Evolutionary conservation across 2,113 vertebrate species (phyloP).

Genomic region (Gobio gobio): DNA sequence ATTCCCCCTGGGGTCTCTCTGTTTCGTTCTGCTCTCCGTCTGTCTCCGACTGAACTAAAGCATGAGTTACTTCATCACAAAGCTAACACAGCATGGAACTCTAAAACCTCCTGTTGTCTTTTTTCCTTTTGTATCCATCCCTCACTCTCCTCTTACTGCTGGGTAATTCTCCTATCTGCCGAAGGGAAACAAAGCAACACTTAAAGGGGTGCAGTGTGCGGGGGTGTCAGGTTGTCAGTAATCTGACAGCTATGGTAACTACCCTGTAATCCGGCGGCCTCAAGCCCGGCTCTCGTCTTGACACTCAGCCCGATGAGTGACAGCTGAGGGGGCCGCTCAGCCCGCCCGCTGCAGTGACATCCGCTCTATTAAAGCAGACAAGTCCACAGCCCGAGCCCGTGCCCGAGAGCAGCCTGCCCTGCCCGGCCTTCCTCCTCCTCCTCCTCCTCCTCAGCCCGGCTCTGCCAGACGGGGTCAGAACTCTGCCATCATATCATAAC

Average conservation of each 20-base stretch:
- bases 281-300: constrained; percentile 94
- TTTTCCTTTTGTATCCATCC: constrained; percentile 16
- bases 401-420: constrained; percentile 78
- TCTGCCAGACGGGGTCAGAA: constrained; percentile 81
- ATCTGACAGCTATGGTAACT: constrained; percentile 99
- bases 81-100: constrained; percentile 76
- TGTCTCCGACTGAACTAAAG: constrained; percentile 57
- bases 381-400: constrained; percentile 85
- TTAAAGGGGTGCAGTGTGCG: constrained; percentile 93
- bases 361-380: constrained; percentile 99
- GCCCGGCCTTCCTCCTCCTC: constrained; percentile 82
- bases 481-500: constrained; percentile 85
- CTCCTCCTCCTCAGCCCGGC: constrained; percentile 94
- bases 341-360: constrained; percentile 98
- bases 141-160: constrained; percentile 63
- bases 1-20: constrained; percentile 34
- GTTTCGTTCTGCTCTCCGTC: constrained; percentile 49
- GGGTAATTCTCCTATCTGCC: constrained; percentile 82
- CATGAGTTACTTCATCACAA: constrained; percentile 76
- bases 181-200: constrained; percentile 92
- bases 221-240: constrained; percentile 99
- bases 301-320: constrained; percentile 97
- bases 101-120: constrained; percentile 70
- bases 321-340: constrained; percentile 98
- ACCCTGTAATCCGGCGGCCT: constrained; percentile 99